These are phyloP conservation scores for Endotricha flammealis DNA, from an alignment of 2,888 invertebrate genomes.

Conservation along the genomic window DNA sequence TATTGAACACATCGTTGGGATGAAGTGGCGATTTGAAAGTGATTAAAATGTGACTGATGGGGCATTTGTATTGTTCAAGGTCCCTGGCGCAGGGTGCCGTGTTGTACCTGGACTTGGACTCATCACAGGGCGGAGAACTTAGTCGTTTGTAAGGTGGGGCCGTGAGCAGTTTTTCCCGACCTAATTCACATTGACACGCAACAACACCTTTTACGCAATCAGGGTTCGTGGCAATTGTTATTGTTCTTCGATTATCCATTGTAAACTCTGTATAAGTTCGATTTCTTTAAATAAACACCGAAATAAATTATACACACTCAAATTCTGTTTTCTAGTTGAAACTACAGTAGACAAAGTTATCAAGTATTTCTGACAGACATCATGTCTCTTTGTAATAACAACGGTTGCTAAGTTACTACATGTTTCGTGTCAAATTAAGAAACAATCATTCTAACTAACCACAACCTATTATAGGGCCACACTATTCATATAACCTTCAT, in stretches of 20 bases:
- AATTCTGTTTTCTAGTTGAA: no score
- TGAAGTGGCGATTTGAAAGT: conserved; percentile 61
- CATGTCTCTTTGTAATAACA: conserved; percentile 29
- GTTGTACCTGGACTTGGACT: conserved; percentile 40
- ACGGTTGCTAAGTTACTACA: conserved; percentile 37
- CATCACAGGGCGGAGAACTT: conserved; percentile 34
- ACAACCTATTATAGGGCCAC: no score
- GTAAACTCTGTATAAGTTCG: conserved; percentile 4
- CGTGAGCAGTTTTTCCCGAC: conserved; percentile 64
- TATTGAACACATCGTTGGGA: conserved; percentile 56
- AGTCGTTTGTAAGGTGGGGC: conserved; percentile 56
- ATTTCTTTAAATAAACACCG: not conserved
- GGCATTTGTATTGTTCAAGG: conserved; percentile 53
- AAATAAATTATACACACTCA: no score
- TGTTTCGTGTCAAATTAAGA: not conserved
- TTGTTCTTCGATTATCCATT: conserved; percentile 34
- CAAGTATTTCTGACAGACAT: no score
- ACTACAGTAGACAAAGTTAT: no score
- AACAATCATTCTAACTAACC: no score
- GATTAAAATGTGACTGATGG: conserved; percentile 58
- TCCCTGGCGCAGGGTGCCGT: conserved; percentile 61
- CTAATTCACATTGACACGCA: conserved; percentile 64
- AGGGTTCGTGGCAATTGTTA: conserved; percentile 44
- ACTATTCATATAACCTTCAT: no score
- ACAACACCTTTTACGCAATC: conserved; percentile 42